Evolutionary conservation across 2,888 invertebrate genomes (phyloP).

Genomic region (Sphaerophoria rueppellii): DNA sequence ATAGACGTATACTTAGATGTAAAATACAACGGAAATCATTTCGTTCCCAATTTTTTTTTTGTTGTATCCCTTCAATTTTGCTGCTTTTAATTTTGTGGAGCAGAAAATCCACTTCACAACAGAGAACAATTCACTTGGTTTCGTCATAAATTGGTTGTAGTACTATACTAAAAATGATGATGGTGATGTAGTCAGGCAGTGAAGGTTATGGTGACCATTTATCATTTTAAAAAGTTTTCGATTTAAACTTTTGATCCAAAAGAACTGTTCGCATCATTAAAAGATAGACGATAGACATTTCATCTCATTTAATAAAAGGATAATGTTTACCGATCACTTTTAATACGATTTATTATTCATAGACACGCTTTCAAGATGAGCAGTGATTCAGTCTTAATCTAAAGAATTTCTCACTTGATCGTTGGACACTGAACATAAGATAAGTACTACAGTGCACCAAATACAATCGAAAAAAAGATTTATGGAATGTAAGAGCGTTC

Average conservation of each 20-base stretch:
- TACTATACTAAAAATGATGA: constrained; percentile 3
- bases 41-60: constrained; percentile 26
- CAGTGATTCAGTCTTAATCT: no score
- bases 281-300: no score
- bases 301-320: no score
- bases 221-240: not conserved
- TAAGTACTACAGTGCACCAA: no score
- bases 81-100: constrained; percentile 48
- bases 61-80: constrained; percentile 41
- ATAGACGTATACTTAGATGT: constrained; percentile 9
- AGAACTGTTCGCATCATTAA: not conserved
- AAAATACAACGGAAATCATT: constrained; percentile 54
- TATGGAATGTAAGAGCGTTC: no score
- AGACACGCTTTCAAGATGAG: no score
- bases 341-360: no score
- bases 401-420: no score
- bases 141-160: constrained; percentile 59
- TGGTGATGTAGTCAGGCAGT: constrained; percentile 19
- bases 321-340: no score
- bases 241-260: not conserved
- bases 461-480: no score
- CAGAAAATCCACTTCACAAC: constrained; percentile 50
- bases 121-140: constrained; percentile 47
- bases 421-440: no score
- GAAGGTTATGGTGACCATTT: not conserved